These are phyloP conservation scores for Parauchenoglanis ngamensis DNA, from an alignment of 2,797 vertebrate genomes.

Conservation along the genomic window DNA sequence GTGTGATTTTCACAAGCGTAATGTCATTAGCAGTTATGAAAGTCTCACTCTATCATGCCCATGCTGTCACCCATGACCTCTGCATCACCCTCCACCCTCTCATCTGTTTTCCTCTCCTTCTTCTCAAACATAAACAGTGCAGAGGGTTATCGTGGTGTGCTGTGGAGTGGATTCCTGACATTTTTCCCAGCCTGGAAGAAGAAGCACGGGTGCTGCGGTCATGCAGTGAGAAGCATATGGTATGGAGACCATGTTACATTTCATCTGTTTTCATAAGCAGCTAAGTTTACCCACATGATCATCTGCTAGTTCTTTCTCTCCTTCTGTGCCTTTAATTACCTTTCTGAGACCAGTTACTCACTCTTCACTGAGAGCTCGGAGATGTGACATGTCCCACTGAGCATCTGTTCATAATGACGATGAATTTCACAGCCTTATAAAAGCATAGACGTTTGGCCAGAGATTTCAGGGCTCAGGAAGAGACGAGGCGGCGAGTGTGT, in stretches of 20 bases:
- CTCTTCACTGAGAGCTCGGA: neutral
- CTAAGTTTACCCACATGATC: neutral
- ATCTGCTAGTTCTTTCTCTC: neutral
- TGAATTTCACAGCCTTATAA: slow-evolving; percentile 22
- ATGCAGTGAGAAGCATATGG: slow-evolving; percentile 37
- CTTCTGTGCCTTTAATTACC: neutral
- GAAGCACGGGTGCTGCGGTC: slow-evolving; percentile 48
- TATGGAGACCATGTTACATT: slow-evolving; percentile 3
- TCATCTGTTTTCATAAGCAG: slow-evolving; percentile 14
- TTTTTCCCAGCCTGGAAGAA: slow-evolving; percentile 56
- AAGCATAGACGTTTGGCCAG: slow-evolving; percentile 36
- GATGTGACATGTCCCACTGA: slow-evolving; percentile 20
- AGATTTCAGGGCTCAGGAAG: slow-evolving; percentile 38
- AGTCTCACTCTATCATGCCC: slow-evolving; percentile 19
- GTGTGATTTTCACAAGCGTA: neutral
- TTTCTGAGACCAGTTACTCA: neutral
- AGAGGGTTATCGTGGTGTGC: slow-evolving; percentile 51
- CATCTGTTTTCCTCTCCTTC: slow-evolving; percentile 46
- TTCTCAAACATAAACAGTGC: slow-evolving; percentile 49
- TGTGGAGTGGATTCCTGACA: slow-evolving; percentile 50
- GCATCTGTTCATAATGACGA: slow-evolving; percentile 19
- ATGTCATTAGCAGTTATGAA: neutral
- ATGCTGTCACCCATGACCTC: slow-evolving; percentile 22
- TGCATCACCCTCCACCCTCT: slow-evolving; percentile 17
- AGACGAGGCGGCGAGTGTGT: slow-evolving; percentile 23